A percentile compares a stretch with the other conserved stretches of the same genome.
Conservation (phyloP, 2,888 invertebrate genomes). For the Sericinus montela region DNA sequence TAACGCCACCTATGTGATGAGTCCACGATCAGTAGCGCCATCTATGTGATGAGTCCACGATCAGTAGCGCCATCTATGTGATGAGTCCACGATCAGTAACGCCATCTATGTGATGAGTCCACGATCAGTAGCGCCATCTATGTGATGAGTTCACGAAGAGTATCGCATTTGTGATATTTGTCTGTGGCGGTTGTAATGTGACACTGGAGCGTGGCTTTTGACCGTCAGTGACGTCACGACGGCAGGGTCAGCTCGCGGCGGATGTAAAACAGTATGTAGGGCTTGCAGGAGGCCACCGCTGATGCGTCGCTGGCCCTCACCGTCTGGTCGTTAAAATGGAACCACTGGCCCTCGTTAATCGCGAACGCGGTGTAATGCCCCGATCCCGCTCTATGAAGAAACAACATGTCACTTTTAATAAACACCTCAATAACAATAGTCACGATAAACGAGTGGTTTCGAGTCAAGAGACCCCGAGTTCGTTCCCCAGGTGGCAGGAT, state of each 20-base stretch:
- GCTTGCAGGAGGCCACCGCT: conserved; percentile 87
- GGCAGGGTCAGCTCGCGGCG: conserved; percentile 80
- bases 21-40: background rate
- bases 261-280: conserved; percentile 92
- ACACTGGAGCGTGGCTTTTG: background rate
- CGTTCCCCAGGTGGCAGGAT: too few species aligned
- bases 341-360: conserved; percentile 88
- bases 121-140: background rate
- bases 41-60: too few species aligned
- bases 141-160: too few species aligned
- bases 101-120: background rate
- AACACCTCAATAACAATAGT: too few species aligned
- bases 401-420: background rate
- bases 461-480: too few species aligned
- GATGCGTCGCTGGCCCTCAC: conserved; percentile 84
- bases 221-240: conserved; percentile 32
- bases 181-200: background rate
- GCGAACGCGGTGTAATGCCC: conserved; percentile 93
- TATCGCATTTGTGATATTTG: background rate
- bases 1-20: background rate
- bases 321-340: conserved; percentile 91
- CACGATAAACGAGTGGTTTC: too few species aligned
- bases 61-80: background rate
- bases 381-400: conserved; percentile 82
- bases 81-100: background rate